A percentile compares a stretch with the other conserved stretches of the same genome.
phyloP scores from a whole-genome alignment of 2,888 invertebrate species.

The Autographa pulchrina region DNA sequence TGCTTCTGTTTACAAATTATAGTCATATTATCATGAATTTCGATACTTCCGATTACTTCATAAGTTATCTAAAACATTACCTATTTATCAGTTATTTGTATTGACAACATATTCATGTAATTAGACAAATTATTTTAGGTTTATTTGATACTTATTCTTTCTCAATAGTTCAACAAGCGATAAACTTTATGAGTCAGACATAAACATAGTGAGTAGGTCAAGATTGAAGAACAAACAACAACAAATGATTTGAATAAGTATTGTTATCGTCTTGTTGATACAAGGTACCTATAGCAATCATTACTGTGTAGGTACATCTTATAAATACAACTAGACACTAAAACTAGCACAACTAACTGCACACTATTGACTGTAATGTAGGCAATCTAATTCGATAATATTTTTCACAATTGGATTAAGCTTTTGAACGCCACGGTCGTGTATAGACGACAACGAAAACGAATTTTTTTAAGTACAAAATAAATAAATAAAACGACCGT shows the following conservation, averaged over 20 bases:
- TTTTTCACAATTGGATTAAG: too few relatives aligned
- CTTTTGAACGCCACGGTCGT: too few relatives aligned
- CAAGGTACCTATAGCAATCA: conserved; percentile 26
- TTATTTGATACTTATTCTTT: conserved; percentile 10
- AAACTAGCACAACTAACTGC: conserved; percentile 9
- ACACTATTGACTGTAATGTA: too few relatives aligned
- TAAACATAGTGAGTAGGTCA: conserved; percentile 40
- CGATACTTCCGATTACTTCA: neutral
- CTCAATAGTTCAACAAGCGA: conserved; percentile 15
- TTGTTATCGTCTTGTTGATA: conserved; percentile 22
- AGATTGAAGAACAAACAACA: conserved; percentile 36
- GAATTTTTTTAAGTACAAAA: too few relatives aligned
- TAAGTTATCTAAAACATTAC: neutral
- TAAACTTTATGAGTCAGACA: conserved; percentile 30
- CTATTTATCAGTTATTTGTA: conserved; percentile 10
- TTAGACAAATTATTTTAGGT: conserved; percentile 10
- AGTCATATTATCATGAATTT: too few relatives aligned
- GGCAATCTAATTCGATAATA: too few relatives aligned
- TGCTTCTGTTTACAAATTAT: too few relatives aligned
- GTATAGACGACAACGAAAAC: too few relatives aligned
- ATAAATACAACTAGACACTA: conserved; percentile 8
- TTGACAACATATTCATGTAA: neutral
- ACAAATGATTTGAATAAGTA: conserved; percentile 35
- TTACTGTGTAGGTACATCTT: neutral
- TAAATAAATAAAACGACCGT: too few relatives aligned